Evolutionary conservation across 92 coral and sea anemone genomes (phyloP).

Genomic region (Palythoa caribaeorum): DNA sequence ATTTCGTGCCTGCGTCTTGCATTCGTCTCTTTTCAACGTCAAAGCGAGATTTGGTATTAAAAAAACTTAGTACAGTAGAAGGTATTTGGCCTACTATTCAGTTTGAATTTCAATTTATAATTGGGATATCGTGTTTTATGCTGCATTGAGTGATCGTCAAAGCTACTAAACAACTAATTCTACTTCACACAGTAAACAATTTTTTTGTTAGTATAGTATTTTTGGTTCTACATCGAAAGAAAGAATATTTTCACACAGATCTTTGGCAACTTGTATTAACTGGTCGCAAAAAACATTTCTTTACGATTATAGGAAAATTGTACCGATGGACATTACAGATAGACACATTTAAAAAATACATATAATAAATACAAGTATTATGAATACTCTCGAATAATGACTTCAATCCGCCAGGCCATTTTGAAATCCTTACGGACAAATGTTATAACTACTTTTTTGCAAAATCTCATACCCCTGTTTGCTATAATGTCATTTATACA

Average conservation of each 20-base stretch:
- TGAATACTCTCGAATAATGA: conserved; percentile 62
- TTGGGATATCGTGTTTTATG: no score
- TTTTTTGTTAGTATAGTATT: no score
- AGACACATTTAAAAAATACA: conserved; percentile 38
- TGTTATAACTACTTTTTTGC: conserved; percentile 28
- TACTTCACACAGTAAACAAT: no score
- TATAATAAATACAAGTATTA: conserved; percentile 85
- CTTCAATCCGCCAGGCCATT: conserved; percentile 84
- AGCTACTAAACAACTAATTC: no score
- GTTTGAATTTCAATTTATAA: no score
- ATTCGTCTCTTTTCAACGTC: no score
- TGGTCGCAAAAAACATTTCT: conserved; percentile 2
- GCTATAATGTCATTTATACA: neutral
- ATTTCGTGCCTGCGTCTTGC: neutral
- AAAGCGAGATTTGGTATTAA: no score
- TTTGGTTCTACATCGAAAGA: no score
- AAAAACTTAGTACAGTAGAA: no score
- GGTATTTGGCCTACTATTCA: no score
- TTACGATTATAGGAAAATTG: neutral
- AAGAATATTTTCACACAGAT: neutral
- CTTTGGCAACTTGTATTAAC: conserved; percentile 4
- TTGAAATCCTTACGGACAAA: conserved; percentile 27
- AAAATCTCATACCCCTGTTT: neutral
- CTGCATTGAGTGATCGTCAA: no score
- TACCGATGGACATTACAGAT: neutral